A percentile compares a stretch with the other conserved stretches of the same genome.
Conservation (phyloP, 2,797 vertebrate genomes). For the Danionella dracula region DNA sequence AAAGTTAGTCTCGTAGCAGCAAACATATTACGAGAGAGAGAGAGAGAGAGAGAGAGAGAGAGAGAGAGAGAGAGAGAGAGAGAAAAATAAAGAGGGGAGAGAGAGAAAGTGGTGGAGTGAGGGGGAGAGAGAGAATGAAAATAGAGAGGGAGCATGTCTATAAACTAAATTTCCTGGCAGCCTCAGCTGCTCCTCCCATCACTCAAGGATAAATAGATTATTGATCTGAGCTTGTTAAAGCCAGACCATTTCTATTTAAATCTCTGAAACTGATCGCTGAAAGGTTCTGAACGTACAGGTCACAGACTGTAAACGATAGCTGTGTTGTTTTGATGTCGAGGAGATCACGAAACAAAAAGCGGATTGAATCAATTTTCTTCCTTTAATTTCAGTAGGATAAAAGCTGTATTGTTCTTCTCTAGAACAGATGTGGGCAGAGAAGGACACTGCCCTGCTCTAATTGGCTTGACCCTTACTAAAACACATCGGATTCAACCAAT, state of each 20-base stretch:
- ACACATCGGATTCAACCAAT: too few species aligned
- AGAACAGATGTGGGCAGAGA: too few species aligned
- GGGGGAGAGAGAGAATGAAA: not conserved
- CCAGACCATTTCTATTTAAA: not conserved
- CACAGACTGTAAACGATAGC: conserved; percentile 9
- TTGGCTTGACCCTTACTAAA: too few species aligned
- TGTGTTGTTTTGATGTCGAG: conserved; percentile 10
- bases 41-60: too few species aligned
- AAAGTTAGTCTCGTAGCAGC: too few species aligned
- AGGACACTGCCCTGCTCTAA: too few species aligned
- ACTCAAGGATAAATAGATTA: not conserved
- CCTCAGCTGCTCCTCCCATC: not conserved
- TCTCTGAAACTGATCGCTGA: not conserved
- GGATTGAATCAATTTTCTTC: conserved; percentile 12
- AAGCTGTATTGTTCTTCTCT: too few species aligned
- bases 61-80: too few species aligned
- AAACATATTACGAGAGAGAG: too few species aligned
- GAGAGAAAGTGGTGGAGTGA: too few species aligned
- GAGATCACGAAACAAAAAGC: conserved; percentile 1
- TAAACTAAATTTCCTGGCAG: not conserved
- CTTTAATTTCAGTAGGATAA: not conserved
- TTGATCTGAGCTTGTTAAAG: conserved; percentile 1
- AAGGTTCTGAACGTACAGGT: not conserved
- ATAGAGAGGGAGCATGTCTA: not conserved
- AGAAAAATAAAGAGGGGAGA: too few species aligned